Percentiles rank a stretch among this genome's conserved stretches.
Conservation (phyloP, 2,888 invertebrate species). For the Uloborus plumipes region DNA sequence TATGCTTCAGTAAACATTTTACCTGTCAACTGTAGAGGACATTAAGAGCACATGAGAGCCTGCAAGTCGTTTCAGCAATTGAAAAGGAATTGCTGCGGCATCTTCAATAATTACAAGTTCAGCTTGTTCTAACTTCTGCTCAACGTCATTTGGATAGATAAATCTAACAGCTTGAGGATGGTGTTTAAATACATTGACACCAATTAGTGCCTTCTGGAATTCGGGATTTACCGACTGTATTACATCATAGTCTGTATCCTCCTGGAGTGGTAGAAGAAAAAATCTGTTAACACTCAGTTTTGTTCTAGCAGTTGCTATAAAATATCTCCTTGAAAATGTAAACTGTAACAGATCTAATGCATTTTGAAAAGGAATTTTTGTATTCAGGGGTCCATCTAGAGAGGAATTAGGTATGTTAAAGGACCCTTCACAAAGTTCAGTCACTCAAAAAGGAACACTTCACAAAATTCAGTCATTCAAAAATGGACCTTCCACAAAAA, state of each 20-base stretch:
- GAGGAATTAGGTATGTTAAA: no score
- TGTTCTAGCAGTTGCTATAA: no score
- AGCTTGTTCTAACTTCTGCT: constrained; percentile 80
- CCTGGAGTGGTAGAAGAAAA: constrained; percentile 75
- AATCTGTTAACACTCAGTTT: background rate
- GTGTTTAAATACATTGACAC: constrained; percentile 87
- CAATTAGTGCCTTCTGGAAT: constrained; percentile 94
- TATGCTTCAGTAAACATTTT: constrained; percentile 64
- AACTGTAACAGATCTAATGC: no score
- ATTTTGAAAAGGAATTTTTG: no score
- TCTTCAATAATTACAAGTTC: constrained; percentile 97
- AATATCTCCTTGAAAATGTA: no score
- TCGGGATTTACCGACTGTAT: constrained; percentile 96
- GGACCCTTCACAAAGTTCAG: no score
- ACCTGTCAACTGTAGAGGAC: constrained; percentile 96
- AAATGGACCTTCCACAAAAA: no score
- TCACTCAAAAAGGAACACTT: no score
- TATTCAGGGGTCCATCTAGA: no score
- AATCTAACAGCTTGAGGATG: constrained; percentile 97
- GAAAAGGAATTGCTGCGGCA: constrained; percentile 97
- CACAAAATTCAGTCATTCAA: no score
- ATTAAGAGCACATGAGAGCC: constrained; percentile 94
- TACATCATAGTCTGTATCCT: constrained; percentile 94
- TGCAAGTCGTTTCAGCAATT: constrained; percentile 88
- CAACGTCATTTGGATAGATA: constrained; percentile 92